These are phyloP conservation scores for Ctenomys sociabilis DNA, from an alignment of 2,113 vertebrate species.

Conservation along the genomic window DNA sequence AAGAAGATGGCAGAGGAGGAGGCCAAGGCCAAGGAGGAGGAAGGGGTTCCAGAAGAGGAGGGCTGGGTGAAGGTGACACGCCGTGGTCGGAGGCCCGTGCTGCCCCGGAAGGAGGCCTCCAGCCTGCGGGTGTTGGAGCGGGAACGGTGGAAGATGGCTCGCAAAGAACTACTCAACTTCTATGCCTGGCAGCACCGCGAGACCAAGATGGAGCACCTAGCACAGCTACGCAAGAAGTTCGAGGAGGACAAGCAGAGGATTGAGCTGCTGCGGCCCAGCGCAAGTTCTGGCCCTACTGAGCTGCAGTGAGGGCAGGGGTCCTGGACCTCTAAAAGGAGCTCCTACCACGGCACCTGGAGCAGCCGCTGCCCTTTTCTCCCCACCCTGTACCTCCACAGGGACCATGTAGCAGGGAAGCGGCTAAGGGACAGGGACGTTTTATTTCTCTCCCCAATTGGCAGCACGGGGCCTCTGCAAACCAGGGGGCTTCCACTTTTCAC, in stretches of 20 bases:
- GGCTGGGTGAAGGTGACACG: slow-evolving; percentile 97
- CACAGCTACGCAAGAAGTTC: slow-evolving; percentile 96
- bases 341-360: neutral
- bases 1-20: slow-evolving; percentile 88
- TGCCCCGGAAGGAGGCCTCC: slow-evolving; percentile 92
- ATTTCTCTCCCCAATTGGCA: no score
- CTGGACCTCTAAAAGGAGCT: no score
- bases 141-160: slow-evolving; percentile 91
- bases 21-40: slow-evolving; percentile 86
- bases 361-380: accelerated
- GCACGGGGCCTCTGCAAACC: neutral
- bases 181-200: slow-evolving; percentile 97
- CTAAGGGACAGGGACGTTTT: accelerated
- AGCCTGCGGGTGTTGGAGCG: slow-evolving; percentile 89
- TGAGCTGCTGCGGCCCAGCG: slow-evolving; percentile 93
- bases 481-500: no score
- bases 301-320: accelerated
- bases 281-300: slow-evolving; percentile 95
- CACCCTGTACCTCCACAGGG: accelerated
- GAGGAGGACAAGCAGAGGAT: slow-evolving; percentile 98
- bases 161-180: slow-evolving; percentile 97
- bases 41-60: slow-evolving; percentile 92
- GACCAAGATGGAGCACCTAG: slow-evolving; percentile 96
- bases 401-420: accelerated
- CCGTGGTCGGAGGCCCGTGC: slow-evolving; percentile 88